These are phyloP conservation scores for Taeniopygia guttata DNA, from an alignment of 2,797 vertebrate genomes.

Conservation along the genomic window DNA sequence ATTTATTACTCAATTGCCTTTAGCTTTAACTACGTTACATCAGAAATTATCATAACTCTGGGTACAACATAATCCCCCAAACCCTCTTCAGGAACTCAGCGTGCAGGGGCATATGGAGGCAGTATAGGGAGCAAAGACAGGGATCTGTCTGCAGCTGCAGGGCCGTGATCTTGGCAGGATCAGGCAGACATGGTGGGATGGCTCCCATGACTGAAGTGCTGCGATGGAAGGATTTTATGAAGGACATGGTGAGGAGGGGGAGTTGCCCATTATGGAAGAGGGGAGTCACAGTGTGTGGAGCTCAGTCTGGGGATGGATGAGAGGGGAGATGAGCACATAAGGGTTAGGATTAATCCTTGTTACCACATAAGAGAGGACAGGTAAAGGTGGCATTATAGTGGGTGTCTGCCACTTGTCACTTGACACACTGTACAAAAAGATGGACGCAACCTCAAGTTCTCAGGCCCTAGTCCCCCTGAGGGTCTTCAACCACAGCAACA, in stretches of 20 bases:
- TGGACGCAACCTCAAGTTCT: neutral
- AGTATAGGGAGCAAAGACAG: neutral
- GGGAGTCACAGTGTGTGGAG: neutral
- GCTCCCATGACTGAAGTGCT: neutral
- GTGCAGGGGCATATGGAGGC: too few relatives aligned
- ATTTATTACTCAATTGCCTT: neutral
- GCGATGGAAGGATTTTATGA: neutral
- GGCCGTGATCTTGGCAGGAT: neutral
- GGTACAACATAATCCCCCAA: neutral
- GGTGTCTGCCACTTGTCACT: neutral
- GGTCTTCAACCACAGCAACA: neutral
- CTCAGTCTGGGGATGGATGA: neutral
- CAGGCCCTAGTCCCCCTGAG: neutral
- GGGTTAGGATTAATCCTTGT: neutral
- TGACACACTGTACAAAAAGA: neutral
- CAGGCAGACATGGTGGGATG: accelerated
- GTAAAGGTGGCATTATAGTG: neutral
- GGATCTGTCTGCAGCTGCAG: neutral
- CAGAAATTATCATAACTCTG: neutral
- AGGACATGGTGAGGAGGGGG: neutral
- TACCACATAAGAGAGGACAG: neutral
- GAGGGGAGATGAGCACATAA: neutral
- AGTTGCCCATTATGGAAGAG: neutral
- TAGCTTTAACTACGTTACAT: neutral
- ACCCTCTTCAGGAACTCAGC: neutral